Base-by-base conservation (phyloP, 2,797 vertebrate species). In the Characodon lateralis region DNA sequence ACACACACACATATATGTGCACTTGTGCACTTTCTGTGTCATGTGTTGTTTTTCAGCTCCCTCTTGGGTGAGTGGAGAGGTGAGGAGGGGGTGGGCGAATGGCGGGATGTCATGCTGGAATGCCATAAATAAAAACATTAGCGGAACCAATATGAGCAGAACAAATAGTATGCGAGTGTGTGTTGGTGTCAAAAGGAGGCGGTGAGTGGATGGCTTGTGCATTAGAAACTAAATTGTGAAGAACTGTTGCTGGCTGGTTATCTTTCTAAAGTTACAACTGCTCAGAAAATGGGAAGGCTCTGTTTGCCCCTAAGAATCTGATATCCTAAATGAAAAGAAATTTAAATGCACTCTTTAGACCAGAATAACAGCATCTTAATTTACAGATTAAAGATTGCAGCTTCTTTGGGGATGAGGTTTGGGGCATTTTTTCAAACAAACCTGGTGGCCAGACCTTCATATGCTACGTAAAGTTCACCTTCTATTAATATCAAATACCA, bases 41-140 rank as follows among this genome's bases (percentile, higher is more conserved):
- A 84, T 78, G 72, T 20, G 59, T 71, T 46, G 74, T 88, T 89
- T 90, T 90, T 89, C 83, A 80, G 74, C 63, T 87, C 77, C 87
- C 85, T 89, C 85, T 80, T 80, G 88, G 85, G 83, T 89, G 89
- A 85, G 83, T 82, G 80, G 87, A 85, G 86, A 83, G 88, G 87
- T 83, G 85, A 78, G 72, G 87, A 78, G 83, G 73, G 82, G 85
- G 89, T 66, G 87, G 86, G 65, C 39, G 80, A 83, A 85, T 88
- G 88, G 88, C 82, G 79, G 85, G 81, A 91, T 89, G 90, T 91
- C 88, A 93, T 89, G 89, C 87, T 86, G 85, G 88, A 92, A 92
- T 81, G 85, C 88, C 88, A 93, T 94, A 94, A 94, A 95, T 94
- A 94, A 95, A 94, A 94, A 93, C 93, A 95, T 94, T 93, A 93